These are phyloP conservation scores for Oligia strigilis DNA, from an alignment of 2,888 invertebrate genomes.

Conservation along the genomic window DNA sequence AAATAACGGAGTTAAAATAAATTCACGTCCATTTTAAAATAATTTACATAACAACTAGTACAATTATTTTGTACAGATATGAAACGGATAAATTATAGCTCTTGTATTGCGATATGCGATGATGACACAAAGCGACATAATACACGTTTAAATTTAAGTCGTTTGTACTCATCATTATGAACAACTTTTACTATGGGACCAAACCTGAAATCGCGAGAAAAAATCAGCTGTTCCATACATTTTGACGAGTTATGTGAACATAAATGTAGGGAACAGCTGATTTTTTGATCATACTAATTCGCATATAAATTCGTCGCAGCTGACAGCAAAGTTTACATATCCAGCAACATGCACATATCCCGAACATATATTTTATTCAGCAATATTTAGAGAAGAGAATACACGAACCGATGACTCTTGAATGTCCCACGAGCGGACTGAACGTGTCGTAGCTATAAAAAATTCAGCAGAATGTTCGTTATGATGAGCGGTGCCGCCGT, in stretches of 20 bases:
- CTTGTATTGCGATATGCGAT: constrained; percentile 5
- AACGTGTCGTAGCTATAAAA: constrained; percentile 67
- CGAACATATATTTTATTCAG: constrained; percentile 57
- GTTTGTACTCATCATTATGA: no score
- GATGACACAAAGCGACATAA: background rate
- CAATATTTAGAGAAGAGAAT: constrained; percentile 61
- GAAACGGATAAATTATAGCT: background rate
- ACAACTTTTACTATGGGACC: no score
- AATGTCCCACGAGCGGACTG: constrained; percentile 56
- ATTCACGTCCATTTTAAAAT: constrained; percentile 27
- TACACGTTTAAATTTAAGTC: background rate
- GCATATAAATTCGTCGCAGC: constrained; percentile 13
- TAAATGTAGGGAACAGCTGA: no score
- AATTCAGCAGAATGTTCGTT: constrained; percentile 69
- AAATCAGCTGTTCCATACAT: no score
- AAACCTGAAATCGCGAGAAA: no score
- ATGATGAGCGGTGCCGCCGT: constrained; percentile 73
- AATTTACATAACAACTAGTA: constrained; percentile 2
- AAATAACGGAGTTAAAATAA: constrained; percentile 28
- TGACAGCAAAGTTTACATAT: constrained; percentile 3
- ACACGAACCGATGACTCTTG: constrained; percentile 59
- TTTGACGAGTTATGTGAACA: no score
- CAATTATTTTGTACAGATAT: background rate
- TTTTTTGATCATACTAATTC: constrained; percentile 1
- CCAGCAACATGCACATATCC: constrained; percentile 8